These are phyloP conservation scores for Formica selysi DNA, from an alignment of 1,140 invertebrate genomes.

Conservation along the genomic window DNA sequence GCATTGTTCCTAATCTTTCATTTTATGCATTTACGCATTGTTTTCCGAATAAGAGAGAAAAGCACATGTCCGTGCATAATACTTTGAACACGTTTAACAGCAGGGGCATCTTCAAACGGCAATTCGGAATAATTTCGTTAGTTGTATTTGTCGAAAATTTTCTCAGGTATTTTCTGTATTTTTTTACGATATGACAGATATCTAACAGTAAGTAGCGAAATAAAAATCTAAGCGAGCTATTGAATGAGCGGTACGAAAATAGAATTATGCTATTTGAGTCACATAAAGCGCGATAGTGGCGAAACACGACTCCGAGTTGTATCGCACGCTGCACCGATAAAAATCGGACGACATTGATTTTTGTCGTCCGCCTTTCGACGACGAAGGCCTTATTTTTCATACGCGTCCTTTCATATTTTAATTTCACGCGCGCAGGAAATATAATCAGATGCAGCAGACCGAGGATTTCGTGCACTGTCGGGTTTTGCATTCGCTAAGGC, in stretches of 20 bases:
- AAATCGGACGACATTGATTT: slow-evolving; percentile 18
- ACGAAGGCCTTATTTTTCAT: slow-evolving; percentile 32
- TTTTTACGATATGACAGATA: not conserved
- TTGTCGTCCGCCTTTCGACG: slow-evolving; percentile 16
- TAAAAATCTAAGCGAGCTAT: not conserved
- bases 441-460: slow-evolving; percentile 66
- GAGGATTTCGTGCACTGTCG: slow-evolving; percentile 67
- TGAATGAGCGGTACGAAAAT: not conserved
- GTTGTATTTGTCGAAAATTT: slow-evolving; percentile 20
- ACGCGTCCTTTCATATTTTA: slow-evolving; percentile 59
- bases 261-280: not conserved
- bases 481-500: slow-evolving; percentile 47
- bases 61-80: not conserved
- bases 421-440: slow-evolving; percentile 64
- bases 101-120: not conserved
- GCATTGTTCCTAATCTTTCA: slow-evolving; percentile 45
- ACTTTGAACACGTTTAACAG: not conserved
- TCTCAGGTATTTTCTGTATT: too few relatives aligned
- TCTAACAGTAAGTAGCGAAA: not conserved
- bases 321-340: not conserved
- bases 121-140: not conserved
- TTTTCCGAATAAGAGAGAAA: not conserved
- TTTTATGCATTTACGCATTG: slow-evolving; percentile 43
- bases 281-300: not conserved
- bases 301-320: not conserved